Conservation (phyloP, 2,888 invertebrate species). For the Meghimatium bilineatum region DNA sequence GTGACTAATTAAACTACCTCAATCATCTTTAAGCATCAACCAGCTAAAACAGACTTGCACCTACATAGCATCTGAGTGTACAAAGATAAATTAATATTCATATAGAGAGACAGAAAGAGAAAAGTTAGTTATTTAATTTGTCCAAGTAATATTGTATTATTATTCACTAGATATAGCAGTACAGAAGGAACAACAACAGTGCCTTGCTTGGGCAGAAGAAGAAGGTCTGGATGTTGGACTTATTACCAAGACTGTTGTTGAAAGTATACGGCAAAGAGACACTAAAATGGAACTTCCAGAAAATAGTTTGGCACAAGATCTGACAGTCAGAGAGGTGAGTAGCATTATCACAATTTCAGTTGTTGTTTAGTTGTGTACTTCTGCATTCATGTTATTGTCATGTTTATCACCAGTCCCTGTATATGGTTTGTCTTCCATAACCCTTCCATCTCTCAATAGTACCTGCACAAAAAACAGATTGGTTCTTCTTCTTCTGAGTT, state of each 20-base stretch:
- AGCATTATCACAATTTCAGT: not conserved
- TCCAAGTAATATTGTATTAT: not conserved
- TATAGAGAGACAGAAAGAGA: not conserved
- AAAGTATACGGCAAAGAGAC: slow-evolving; percentile 81
- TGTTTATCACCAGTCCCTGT: too few relatives aligned
- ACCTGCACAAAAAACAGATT: too few relatives aligned
- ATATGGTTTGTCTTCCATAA: too few relatives aligned
- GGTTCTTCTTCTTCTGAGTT: too few relatives aligned
- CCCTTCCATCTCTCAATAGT: too few relatives aligned
- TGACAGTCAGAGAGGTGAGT: slow-evolving; percentile 67
- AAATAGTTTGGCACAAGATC: slow-evolving; percentile 81
- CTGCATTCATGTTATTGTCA: too few relatives aligned
- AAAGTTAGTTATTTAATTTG: not conserved
- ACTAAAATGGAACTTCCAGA: slow-evolving; percentile 65
- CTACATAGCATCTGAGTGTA: too few relatives aligned
- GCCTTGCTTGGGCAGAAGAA: slow-evolving; percentile 80
- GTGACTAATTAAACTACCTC: too few relatives aligned
- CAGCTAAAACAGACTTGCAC: too few relatives aligned
- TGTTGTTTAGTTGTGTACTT: too few relatives aligned
- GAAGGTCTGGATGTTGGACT: slow-evolving; percentile 89
- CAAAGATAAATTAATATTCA: too few relatives aligned
- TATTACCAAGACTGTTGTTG: slow-evolving; percentile 90
- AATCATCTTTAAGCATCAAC: too few relatives aligned
- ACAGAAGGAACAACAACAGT: slow-evolving; percentile 73
- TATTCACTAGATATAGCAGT: slow-evolving; percentile 71